phyloP scores from a whole-genome alignment of 2,888 invertebrate genomes.

The Folsomia candida region DNA sequence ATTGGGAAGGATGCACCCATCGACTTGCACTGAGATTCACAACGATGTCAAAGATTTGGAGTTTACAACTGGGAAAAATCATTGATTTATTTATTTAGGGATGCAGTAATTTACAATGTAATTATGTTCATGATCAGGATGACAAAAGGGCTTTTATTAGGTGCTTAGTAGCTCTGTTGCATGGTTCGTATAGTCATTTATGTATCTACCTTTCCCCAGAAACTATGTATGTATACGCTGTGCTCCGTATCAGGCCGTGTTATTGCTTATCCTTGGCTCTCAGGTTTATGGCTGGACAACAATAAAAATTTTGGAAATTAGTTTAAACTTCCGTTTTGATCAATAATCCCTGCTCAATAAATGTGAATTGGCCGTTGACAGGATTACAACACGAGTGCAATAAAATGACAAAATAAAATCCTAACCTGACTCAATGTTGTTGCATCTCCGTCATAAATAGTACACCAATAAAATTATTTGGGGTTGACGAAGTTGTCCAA shows the following conservation, averaged over 20 bases:
- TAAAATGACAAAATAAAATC: conserved; percentile 13
- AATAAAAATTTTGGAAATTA: not conserved
- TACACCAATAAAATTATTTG: not conserved
- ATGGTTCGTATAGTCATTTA: too few species aligned
- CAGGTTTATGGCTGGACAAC: not conserved
- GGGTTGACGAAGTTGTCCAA: too few species aligned
- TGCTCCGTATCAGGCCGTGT: not conserved
- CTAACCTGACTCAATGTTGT: conserved; percentile 2
- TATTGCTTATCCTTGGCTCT: not conserved
- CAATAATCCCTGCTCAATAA: conserved; percentile 39
- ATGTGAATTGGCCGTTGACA: conserved; percentile 47
- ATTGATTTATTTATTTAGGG: conserved; percentile 1
- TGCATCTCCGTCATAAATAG: not conserved
- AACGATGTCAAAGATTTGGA: too few species aligned
- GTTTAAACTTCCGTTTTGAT: conserved; percentile 17
- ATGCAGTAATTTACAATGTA: conserved; percentile 7
- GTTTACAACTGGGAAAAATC: not conserved
- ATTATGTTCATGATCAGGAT: not conserved
- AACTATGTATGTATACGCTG: not conserved
- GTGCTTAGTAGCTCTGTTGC: conserved; percentile 15
- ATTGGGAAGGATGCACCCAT: too few species aligned
- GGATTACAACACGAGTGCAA: conserved; percentile 37
- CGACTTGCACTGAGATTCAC: too few species aligned
- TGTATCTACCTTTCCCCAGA: not conserved
- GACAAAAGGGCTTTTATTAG: conserved; percentile 13